Conservation (phyloP, 2,888 invertebrate genomes). For the Pterostichus niger region DNA sequence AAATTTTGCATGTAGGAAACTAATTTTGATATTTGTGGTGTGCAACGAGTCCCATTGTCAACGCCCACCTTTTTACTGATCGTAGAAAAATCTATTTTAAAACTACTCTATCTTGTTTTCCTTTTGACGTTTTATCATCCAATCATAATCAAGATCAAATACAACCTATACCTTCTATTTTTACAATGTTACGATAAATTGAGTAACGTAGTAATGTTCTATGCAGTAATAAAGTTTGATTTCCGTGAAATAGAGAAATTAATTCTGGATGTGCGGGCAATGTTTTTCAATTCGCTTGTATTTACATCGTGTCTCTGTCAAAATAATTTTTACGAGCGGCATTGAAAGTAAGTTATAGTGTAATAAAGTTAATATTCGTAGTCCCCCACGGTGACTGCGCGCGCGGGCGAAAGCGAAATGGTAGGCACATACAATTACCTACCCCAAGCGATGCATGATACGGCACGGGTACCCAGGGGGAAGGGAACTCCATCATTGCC, state of each 20-base stretch:
- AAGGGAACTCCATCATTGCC: background rate
- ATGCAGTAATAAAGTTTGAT: slow-evolving; percentile 30
- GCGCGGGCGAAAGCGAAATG: slow-evolving; percentile 26
- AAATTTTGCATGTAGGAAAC: too few relatives aligned
- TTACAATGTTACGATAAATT: too few relatives aligned
- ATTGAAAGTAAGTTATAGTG: slow-evolving; percentile 62
- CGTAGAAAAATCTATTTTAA: too few relatives aligned
- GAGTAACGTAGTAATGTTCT: too few relatives aligned
- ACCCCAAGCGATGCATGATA: slow-evolving; percentile 53
- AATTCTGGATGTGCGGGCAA: slow-evolving; percentile 35
- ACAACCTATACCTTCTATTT: too few relatives aligned
- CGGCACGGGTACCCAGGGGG: slow-evolving; percentile 43
- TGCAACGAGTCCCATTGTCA: too few relatives aligned
- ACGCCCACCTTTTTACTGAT: too few relatives aligned
- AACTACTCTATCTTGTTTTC: too few relatives aligned
- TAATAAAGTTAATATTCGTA: slow-evolving; percentile 62
- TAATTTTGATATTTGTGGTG: too few relatives aligned
- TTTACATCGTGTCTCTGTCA: slow-evolving; percentile 63
- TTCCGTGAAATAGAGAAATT: slow-evolving; percentile 45
- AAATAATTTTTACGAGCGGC: slow-evolving; percentile 64
- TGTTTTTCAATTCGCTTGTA: slow-evolving; percentile 59
- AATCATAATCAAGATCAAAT: too few relatives aligned
- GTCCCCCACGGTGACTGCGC: background rate
- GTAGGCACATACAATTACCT: slow-evolving; percentile 45
- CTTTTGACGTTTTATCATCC: too few relatives aligned